These are phyloP conservation scores for Deilephila elpenor DNA, from an alignment of 2,888 invertebrate genomes.

Conservation along the genomic window DNA sequence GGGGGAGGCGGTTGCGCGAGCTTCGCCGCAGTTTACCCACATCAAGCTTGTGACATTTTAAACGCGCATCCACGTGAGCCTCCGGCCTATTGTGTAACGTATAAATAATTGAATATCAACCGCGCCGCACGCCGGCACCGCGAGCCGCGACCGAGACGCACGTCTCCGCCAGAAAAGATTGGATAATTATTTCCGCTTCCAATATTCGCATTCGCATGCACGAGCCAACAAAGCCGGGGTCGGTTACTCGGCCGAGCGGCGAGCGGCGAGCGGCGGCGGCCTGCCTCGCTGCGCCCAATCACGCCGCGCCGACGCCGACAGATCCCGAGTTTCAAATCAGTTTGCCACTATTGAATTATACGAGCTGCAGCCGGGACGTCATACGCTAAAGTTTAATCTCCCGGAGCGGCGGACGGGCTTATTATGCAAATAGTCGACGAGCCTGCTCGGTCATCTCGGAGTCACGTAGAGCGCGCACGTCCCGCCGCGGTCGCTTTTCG, in stretches of 20 bases:
- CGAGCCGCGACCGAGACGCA: conserved; percentile 39
- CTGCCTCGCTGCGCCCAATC: conserved; percentile 74
- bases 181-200: conserved; percentile 67
- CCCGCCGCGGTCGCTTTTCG: conserved; percentile 34
- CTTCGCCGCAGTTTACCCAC: conserved; percentile 63
- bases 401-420: conserved; percentile 77
- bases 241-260: conserved; percentile 55
- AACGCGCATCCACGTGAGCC: conserved; percentile 66
- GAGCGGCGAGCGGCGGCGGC: conserved; percentile 60
- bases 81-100: conserved; percentile 57
- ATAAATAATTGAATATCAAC: conserved; percentile 62
- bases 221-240: conserved; percentile 58
- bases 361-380: conserved; percentile 77
- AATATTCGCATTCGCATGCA: conserved; percentile 59
- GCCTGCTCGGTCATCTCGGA: conserved; percentile 71
- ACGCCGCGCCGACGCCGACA: conserved; percentile 47
- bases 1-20: conserved; percentile 35
- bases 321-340: conserved; percentile 75
- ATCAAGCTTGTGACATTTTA: conserved; percentile 77
- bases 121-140: conserved; percentile 28
- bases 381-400: conserved; percentile 82
- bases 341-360: conserved; percentile 83
- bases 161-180: conserved; percentile 55
- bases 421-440: conserved; percentile 79
- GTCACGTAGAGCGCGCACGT: conserved; percentile 69